phyloP scores from a whole-genome alignment of 2,888 invertebrate genomes.

The Lypha dubia region DNA sequence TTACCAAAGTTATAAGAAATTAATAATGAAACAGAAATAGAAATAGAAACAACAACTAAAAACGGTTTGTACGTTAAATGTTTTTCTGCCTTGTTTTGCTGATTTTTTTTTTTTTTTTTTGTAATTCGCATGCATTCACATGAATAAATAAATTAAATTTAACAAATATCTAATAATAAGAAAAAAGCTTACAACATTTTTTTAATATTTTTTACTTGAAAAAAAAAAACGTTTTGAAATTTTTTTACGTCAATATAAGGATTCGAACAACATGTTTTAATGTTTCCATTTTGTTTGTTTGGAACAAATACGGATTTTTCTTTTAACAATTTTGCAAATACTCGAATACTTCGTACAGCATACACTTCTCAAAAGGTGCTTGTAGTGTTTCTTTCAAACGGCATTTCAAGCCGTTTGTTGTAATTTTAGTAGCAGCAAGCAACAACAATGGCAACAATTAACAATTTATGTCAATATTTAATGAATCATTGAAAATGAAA shows the following conservation, averaged over 20 bases:
- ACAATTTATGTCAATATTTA: constrained; percentile 56
- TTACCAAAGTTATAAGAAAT: constrained; percentile 61
- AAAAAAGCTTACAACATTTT: constrained; percentile 59
- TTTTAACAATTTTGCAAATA: constrained; percentile 64
- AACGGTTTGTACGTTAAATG: constrained; percentile 18
- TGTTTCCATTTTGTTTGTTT: constrained; percentile 55
- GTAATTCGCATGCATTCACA: constrained; percentile 3
- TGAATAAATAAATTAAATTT: constrained; percentile 46
- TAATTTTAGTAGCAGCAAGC: constrained; percentile 41
- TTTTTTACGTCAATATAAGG: constrained; percentile 64
- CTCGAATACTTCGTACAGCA: constrained; percentile 9
- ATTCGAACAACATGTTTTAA: constrained; percentile 64
- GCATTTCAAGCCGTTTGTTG: constrained; percentile 48
- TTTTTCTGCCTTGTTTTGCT: no score
- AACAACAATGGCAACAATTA: constrained; percentile 34
- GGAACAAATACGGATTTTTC: constrained; percentile 32
- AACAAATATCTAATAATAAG: constrained; percentile 47
- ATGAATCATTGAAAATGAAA: constrained; percentile 54
- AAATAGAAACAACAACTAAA: constrained; percentile 23
- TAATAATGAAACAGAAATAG: constrained; percentile 41
- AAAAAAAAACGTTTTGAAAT: constrained; percentile 59
- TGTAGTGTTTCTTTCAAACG: constrained; percentile 17
- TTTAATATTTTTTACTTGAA: constrained; percentile 48
- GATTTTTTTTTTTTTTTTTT: not conserved
- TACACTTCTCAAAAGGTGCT: constrained; percentile 51